phyloP scores from a whole-genome alignment of 2,888 invertebrate genomes.

The Synergus gifuensis region DNA sequence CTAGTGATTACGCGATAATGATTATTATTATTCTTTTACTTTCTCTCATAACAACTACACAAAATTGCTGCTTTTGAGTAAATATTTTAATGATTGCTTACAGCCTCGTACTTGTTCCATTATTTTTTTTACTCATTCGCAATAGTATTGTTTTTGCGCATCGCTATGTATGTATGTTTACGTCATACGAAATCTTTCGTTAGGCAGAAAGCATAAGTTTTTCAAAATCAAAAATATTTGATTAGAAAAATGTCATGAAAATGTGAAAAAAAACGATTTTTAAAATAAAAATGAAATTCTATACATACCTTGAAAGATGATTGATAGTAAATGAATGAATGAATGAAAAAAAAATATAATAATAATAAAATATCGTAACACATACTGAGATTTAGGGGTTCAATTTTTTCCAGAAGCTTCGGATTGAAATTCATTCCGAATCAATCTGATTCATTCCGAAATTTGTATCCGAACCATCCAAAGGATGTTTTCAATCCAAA shows the following conservation, averaged over 20 bases:
- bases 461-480: too few species aligned
- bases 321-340: constrained; percentile 34
- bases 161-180: background rate
- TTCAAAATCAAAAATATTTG: background rate
- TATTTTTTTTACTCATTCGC: constrained; percentile 3
- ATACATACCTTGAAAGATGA: constrained; percentile 38
- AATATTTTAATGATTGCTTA: constrained; percentile 38
- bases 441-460: too few species aligned
- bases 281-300: constrained; percentile 26
- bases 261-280: background rate
- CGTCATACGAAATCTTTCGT: constrained; percentile 31
- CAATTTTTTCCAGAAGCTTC: background rate
- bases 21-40: constrained; percentile 36
- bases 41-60: constrained; percentile 33
- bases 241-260: background rate
- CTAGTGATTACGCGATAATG: constrained; percentile 15
- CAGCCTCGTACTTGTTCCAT: constrained; percentile 24
- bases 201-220: constrained; percentile 30
- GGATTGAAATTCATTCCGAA: too few species aligned
- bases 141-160: constrained; percentile 20
- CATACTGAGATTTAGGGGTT: background rate
- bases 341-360: background rate
- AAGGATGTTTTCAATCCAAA: too few species aligned
- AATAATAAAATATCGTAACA: background rate
- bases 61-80: constrained; percentile 26